Evolutionary conservation across 2,888 invertebrate genomes (phyloP).

Genomic region (Euplagia quadripunctaria): DNA sequence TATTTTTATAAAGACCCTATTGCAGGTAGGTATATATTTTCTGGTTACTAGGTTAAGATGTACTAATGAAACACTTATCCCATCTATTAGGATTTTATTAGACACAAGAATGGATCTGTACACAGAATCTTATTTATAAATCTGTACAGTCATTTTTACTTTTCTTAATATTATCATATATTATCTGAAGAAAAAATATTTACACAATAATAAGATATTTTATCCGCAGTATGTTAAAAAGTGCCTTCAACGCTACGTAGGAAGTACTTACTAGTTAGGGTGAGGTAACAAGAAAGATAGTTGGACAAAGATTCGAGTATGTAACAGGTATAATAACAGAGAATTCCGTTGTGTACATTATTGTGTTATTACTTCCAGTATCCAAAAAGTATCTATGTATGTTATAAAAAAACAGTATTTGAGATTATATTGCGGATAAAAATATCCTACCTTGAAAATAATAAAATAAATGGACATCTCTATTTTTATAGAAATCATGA

Average conservation of each 20-base stretch:
- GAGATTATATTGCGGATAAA: constrained; percentile 18
- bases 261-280: not conserved
- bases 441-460: constrained; percentile 22
- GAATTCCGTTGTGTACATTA: not conserved
- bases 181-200: constrained; percentile 43
- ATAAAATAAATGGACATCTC: constrained; percentile 23
- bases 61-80: constrained; percentile 42
- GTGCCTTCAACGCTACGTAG: not conserved
- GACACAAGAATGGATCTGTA: constrained; percentile 53
- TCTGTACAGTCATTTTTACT: constrained; percentile 49
- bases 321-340: not conserved
- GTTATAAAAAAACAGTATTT: not conserved
- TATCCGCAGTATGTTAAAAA: constrained; percentile 26
- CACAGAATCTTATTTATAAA: constrained; percentile 49
- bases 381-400: not conserved
- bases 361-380: not conserved
- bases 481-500: constrained; percentile 23
- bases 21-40: not conserved
- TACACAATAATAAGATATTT: constrained; percentile 36
- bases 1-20: constrained; percentile 44
- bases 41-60: constrained; percentile 1
- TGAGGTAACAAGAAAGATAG: not conserved
- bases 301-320: not conserved
- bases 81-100: constrained; percentile 52
- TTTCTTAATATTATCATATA: constrained; percentile 41